Evolutionary conservation across 1,140 invertebrate genomes (phyloP).

Genomic region (Drosophila ananassae): DNA sequence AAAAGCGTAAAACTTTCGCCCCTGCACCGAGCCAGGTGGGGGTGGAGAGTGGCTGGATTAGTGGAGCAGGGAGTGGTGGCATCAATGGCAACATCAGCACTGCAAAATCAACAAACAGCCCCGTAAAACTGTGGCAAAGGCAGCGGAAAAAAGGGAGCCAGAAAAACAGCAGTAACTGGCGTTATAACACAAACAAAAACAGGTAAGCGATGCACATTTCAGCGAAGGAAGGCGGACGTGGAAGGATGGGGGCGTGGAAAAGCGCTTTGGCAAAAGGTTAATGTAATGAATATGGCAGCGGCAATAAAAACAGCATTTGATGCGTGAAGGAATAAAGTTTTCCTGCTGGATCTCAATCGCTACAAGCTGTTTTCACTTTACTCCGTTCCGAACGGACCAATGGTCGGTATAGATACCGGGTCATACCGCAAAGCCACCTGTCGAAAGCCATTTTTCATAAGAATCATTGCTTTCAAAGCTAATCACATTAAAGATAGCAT

Average conservation of each 20-base stretch:
- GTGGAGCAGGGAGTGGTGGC: slow-evolving; percentile 20
- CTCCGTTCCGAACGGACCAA: slow-evolving; percentile 33
- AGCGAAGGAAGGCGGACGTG: neutral
- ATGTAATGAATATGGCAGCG: slow-evolving; percentile 77
- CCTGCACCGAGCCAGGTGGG: slow-evolving; percentile 18
- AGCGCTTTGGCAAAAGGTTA: slow-evolving; percentile 60
- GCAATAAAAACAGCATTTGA: slow-evolving; percentile 70
- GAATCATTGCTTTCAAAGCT: neutral
- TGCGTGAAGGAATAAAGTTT: slow-evolving; percentile 27
- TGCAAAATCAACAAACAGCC: slow-evolving; percentile 61
- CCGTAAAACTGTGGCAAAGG: slow-evolving; percentile 54
- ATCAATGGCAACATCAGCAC: slow-evolving; percentile 52
- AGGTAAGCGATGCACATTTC: slow-evolving; percentile 43
- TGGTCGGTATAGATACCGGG: neutral
- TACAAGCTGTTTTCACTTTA: slow-evolving; percentile 35
- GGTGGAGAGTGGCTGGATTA: slow-evolving; percentile 10
- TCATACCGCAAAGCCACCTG: neutral
- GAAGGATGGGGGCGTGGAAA: neutral
- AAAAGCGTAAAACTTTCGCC: slow-evolving; percentile 58
- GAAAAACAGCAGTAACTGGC: slow-evolving; percentile 46
- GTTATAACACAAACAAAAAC: slow-evolving; percentile 55
- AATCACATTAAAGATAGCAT: neutral
- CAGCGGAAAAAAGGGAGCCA: slow-evolving; percentile 20
- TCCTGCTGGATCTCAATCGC: slow-evolving; percentile 13
- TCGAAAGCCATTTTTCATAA: neutral